Base-by-base conservation (phyloP, 2,888 invertebrate species). In the Rhyacophila evoluta region DNA sequence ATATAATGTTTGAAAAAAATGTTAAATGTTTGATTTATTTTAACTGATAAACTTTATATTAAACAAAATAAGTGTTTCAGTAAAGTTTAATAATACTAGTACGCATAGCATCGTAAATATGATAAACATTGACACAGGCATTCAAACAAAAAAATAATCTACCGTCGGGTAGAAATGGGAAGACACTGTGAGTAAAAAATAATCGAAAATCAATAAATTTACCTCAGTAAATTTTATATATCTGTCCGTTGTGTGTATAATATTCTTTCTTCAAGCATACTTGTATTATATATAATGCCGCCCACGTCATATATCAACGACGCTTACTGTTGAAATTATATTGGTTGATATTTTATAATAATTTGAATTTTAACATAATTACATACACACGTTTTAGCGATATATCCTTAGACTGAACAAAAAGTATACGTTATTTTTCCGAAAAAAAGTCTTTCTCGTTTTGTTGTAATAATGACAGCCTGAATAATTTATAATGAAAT, bases 131-230 rank as follows among this genome's bases (percentile, higher is more conserved):
- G 25, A 55, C 55, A 55, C 55, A 41, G 3, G 55, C 25, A 39
- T 39, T 55, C 8, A 19, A 8, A 19, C 55, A 8, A 55, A 15
- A 25, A 19, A 55, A 55, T 39, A 25, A 55, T 55, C 19, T 55
- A 55, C 19, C 10, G 19, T 55, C 10, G 19, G 19, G 19, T 55
- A 55, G 19, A 19, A 55, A 15, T 19, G 19, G 25, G 19, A 55
- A 55, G 55, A 55, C 55, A 19, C 55, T 19, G 19, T 55, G 10
- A 19, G 19, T 55, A 55, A 8, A 10, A 10, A 25, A 55, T 55
- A 55, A 55, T 55, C 19, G 55, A 55, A 55, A 55, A 55, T 55
- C 55, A 55, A 55, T 55, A 55, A 33, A 25, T 55, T 12, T 10
- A 55, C 55, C 55, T 8, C 25, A 55, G 8, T 25, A 10, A 25